Percentiles rank a stretch among this genome's conserved stretches.
phyloP scores from a whole-genome alignment of 2,113 vertebrate genomes.

The Lathamus discolor region DNA sequence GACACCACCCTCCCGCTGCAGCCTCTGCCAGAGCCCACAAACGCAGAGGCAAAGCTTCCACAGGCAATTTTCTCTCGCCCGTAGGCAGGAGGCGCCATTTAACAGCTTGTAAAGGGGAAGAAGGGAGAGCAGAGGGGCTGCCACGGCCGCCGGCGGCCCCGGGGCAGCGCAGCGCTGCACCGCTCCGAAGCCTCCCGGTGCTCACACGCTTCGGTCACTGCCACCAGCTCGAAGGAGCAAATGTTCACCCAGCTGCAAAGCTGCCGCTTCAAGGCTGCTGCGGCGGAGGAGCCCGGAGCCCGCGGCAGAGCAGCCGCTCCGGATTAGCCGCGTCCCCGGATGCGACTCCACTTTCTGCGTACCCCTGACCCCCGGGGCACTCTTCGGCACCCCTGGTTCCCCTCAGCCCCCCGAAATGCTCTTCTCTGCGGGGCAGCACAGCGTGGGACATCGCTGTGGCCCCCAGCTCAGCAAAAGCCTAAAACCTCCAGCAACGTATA shows the following conservation, averaged over 20 bases:
- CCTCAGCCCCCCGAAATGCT: background rate
- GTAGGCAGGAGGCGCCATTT: conserved; percentile 86
- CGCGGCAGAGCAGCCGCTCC: background rate
- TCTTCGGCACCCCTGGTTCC: background rate
- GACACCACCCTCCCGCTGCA: too few relatives aligned
- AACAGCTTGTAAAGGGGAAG: conserved; percentile 72
- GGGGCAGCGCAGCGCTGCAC: background rate
- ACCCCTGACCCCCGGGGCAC: too few relatives aligned
- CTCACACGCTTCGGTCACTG: background rate
- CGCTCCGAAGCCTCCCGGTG: background rate
- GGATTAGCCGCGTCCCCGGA: background rate
- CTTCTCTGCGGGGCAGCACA: background rate
- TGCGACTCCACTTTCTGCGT: background rate
- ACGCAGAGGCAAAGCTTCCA: background rate
- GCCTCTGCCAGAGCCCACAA: background rate
- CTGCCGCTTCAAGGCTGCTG: background rate
- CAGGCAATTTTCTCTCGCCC: background rate
- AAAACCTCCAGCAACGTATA: background rate
- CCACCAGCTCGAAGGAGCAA: background rate
- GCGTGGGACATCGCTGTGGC: too few relatives aligned
- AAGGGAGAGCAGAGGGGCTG: background rate
- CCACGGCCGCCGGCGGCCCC: too few relatives aligned
- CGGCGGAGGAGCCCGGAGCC: background rate
- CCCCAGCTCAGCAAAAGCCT: too few relatives aligned
- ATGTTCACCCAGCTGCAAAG: background rate